A percentile compares a stretch with the other conserved stretches of the same genome.
Conservation (phyloP, 2,888 invertebrate genomes). For the Mesorhabditis spiculigera region DNA sequence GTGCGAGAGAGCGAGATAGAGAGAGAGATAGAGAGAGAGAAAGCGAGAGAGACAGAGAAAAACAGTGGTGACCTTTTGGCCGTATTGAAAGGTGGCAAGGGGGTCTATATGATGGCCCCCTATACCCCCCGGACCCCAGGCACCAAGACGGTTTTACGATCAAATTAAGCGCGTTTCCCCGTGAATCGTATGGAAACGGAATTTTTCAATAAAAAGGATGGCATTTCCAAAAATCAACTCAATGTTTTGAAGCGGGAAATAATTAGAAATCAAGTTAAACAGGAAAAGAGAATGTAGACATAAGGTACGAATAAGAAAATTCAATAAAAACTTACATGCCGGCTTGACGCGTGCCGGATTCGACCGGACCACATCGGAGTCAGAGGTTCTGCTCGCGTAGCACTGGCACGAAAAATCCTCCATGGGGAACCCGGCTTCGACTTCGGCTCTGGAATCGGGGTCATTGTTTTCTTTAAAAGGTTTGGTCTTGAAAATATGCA, state of each 20-base stretch:
- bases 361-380: conserved; percentile 77
- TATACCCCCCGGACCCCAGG: too few relatives aligned
- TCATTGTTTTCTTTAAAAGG: not conserved
- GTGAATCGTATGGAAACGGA: too few relatives aligned
- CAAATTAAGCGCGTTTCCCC: too few relatives aligned
- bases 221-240: too few relatives aligned
- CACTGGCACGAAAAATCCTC: conserved; percentile 82
- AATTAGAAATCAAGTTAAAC: not conserved
- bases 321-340: conserved; percentile 77
- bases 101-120: too few relatives aligned
- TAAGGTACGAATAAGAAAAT: not conserved
- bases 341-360: conserved; percentile 82
- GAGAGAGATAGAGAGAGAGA: too few relatives aligned
- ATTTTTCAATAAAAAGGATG: too few relatives aligned
- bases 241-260: not conserved
- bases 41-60: too few relatives aligned
- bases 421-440: conserved; percentile 81
- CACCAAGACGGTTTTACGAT: too few relatives aligned
- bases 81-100: too few relatives aligned
- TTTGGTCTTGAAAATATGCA: not conserved
- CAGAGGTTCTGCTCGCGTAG: conserved; percentile 78
- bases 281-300: not conserved
- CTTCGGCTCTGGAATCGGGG: conserved; percentile 58
- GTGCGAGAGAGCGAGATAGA: too few relatives aligned
- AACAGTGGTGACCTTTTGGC: too few relatives aligned